Base-by-base conservation (phyloP, 2,797 vertebrate genomes). In the Sebastes oblongus region DNA sequence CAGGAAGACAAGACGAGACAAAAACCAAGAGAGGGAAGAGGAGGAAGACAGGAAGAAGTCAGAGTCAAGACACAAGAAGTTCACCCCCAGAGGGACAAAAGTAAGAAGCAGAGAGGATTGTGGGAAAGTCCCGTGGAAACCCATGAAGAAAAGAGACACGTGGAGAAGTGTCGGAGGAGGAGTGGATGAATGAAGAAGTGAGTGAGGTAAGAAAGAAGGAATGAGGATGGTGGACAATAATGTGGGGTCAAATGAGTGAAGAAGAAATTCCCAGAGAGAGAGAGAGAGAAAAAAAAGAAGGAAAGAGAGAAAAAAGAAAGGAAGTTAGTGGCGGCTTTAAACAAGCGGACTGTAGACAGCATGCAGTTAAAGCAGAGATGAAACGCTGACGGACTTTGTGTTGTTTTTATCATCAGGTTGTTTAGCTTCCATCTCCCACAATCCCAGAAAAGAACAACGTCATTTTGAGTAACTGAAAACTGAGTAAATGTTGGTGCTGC, bases 271-370 rank as follows among this genome's bases (percentile, higher is more conserved):
- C 72, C 65, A 73, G 73, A 62, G 80, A 64, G 79, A 64, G 18
- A 80, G 82, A 82, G 64, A 79, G 52, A 73, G 30, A 80, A 11
- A 76, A 9, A 88, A 80, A 27, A 84, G 54, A 86, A 59, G 75
- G 73, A 81, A 9, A 24, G 81, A 39, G 36, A 42, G 39, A 76
- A 11, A 88, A 80, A 27, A 84, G 54, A 86, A 59, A 77, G 73
- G 82, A 11, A 24, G 81, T 92, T 92, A 92, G 91, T 80, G 82
- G 39, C 56, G 77, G 68, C 56, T 68, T 52, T 13, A 2, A 81
- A 82, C 68, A 83, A 75, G 80, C 71, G 1, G 76, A 72, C 58
- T 75, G 77, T 32, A 86, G 83, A 85, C 50, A 78, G 85, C 82
- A 77, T 77, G 72, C 76, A 71, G 81, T 75, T 80, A 80, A 36